Conservation (phyloP, 2,888 invertebrate species). For the Eupithecia pulchellata region DNA sequence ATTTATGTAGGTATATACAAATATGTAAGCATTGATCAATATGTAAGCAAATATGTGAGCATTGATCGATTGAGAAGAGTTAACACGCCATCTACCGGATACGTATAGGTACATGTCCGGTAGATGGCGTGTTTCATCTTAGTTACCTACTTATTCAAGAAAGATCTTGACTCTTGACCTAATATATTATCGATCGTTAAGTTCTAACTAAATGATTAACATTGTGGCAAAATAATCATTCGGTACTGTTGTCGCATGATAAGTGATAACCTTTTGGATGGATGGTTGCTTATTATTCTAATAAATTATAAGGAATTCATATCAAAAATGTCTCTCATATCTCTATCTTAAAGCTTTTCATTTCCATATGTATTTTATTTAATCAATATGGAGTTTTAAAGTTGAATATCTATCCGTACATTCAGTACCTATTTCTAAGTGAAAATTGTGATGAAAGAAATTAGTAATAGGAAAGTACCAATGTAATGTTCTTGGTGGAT, state of each 20-base stretch:
- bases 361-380: not conserved
- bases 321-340: too few species aligned
- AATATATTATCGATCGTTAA: not conserved
- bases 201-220: not conserved
- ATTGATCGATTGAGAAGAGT: not conserved
- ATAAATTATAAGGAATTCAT: not conserved
- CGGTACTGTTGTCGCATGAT: not conserved
- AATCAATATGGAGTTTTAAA: too few species aligned
- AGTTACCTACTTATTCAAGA: slow-evolving; percentile 14
- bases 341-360: not conserved
- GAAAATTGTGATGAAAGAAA: slow-evolving; percentile 5
- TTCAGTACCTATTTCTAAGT: not conserved
- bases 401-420: not conserved
- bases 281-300: not conserved
- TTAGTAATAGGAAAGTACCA: not conserved
- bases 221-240: not conserved
- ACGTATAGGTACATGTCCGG: not conserved
- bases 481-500: not conserved
- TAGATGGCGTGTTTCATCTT: not conserved
- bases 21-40: too few species aligned
- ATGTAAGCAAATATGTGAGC: too few species aligned
- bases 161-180: slow-evolving; percentile 10
- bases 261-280: slow-evolving; percentile 10
- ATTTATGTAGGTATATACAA: too few species aligned
- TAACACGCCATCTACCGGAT: too few species aligned